Percentiles rank a stretch among this genome's conserved stretches.
These are phyloP conservation scores for Rhabdornis inornatus DNA, from an alignment of 2,113 vertebrate species.

Conservation along the genomic window DNA sequence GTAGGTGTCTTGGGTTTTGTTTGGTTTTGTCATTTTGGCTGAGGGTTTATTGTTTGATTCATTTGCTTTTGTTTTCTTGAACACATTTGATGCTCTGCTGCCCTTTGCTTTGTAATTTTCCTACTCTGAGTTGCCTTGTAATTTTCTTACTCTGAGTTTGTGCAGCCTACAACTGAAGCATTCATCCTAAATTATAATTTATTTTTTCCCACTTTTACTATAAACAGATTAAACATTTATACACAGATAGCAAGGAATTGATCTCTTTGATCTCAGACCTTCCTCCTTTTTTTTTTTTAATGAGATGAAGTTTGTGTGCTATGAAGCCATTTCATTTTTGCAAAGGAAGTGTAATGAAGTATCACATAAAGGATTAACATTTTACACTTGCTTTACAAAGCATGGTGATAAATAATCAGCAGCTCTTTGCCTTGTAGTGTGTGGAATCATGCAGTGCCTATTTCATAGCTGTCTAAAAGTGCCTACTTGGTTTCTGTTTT, in stretches of 20 bases:
- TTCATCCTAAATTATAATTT: not conserved
- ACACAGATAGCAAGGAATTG: not conserved
- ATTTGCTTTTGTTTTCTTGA: not conserved
- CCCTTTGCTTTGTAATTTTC: not conserved
- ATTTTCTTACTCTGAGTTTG: not conserved
- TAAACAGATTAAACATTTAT: constrained; percentile 15
- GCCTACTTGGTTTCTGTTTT: not conserved
- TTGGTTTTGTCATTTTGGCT: not conserved
- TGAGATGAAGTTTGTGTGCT: not conserved
- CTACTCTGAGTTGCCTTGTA: not conserved
- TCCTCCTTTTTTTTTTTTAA: not conserved
- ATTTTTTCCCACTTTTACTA: not conserved
- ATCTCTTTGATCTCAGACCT: not conserved
- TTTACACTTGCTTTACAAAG: not conserved
- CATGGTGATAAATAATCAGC: not conserved
- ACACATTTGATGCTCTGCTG: not conserved
- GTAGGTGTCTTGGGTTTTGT: not conserved
- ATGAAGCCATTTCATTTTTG: not conserved
- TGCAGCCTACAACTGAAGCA: not conserved
- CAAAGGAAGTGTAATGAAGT: not conserved
- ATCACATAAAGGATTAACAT: not conserved
- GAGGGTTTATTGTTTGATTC: not conserved
- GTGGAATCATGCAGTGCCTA: not conserved
- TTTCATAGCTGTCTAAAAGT: not conserved
- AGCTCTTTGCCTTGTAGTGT: not conserved